Percentiles rank a stretch among this genome's conserved stretches.
phyloP scores from a whole-genome alignment of 1,140 invertebrate species.

The Drosophila paulistorum region DNA sequence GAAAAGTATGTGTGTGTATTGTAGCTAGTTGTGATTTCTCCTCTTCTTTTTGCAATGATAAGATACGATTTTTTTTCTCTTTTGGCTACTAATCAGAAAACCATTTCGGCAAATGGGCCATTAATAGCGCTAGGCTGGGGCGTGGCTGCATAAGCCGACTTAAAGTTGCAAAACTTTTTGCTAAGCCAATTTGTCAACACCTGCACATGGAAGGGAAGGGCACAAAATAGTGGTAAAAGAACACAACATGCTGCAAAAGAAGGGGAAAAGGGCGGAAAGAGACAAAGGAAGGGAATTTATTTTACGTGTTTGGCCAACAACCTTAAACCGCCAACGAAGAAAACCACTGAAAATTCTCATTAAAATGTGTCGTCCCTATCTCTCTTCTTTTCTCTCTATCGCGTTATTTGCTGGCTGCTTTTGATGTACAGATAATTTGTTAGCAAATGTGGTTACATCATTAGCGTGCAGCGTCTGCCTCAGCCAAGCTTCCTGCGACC shows the following conservation, averaged over 20 bases:
- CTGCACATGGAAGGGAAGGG: slow-evolving; percentile 17
- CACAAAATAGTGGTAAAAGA: neutral
- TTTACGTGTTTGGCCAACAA: slow-evolving; percentile 26
- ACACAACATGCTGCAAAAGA: neutral
- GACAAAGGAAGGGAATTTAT: neutral
- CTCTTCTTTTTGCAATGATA: slow-evolving; percentile 16
- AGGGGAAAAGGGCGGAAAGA: neutral
- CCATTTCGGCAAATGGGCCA: slow-evolving; percentile 66
- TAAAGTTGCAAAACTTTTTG: slow-evolving; percentile 46
- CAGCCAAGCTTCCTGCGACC: neutral
- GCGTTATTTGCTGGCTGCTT: slow-evolving; percentile 5
- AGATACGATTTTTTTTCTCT: slow-evolving; percentile 3
- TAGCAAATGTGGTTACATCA: slow-evolving; percentile 79
- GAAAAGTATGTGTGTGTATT: neutral
- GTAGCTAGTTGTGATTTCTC: slow-evolving; percentile 44
- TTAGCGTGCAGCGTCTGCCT: slow-evolving; percentile 59
- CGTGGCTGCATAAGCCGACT: slow-evolving; percentile 39
- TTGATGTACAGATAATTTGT: slow-evolving; percentile 77
- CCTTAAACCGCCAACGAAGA: slow-evolving; percentile 49
- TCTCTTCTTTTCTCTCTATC: slow-evolving; percentile 5
- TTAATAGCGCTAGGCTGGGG: slow-evolving; percentile 42
- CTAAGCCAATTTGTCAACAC: slow-evolving; percentile 69
- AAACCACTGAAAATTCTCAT: slow-evolving; percentile 67
- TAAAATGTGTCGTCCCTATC: slow-evolving; percentile 56
- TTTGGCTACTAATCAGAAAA: slow-evolving; percentile 68